Evolutionary conservation across 2,888 invertebrate genomes (phyloP).

Genomic region (Mythimna loreyi): DNA sequence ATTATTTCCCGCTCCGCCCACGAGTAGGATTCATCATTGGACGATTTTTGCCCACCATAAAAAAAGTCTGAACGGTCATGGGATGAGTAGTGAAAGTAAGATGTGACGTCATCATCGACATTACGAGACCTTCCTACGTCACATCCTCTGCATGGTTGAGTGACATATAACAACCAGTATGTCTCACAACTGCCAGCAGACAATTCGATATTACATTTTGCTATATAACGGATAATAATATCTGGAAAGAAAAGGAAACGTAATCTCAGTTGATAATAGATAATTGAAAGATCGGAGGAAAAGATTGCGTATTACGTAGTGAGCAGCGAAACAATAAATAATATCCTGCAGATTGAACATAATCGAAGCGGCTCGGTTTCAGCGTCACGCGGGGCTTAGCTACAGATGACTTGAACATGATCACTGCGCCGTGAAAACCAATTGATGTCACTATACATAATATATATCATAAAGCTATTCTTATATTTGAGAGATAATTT

Average conservation of each 20-base stretch:
- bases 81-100: no score
- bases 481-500: no score
- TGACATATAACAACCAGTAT: neutral
- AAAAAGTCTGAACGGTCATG: no score
- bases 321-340: conserved; percentile 60
- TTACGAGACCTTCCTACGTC: neutral
- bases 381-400: neutral
- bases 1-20: no score
- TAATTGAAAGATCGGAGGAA: conserved; percentile 63
- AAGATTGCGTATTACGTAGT: conserved; percentile 45
- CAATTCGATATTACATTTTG: conserved; percentile 48
- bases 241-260: conserved; percentile 55
- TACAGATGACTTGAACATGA: neutral
- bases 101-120: neutral
- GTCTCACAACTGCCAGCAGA: conserved; percentile 15
- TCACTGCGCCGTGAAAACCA: neutral
- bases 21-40: no score
- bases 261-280: conserved; percentile 64
- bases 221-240: conserved; percentile 43
- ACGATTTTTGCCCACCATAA: no score
- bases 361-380: conserved; percentile 25
- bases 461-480: no score
- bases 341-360: conserved; percentile 43
- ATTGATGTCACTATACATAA: neutral
- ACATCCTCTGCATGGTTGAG: neutral